A percentile compares a stretch with the other conserved stretches of the same genome.
Conservation (phyloP, 2,113 vertebrate species). For the Otocyon megalotis region DNA sequence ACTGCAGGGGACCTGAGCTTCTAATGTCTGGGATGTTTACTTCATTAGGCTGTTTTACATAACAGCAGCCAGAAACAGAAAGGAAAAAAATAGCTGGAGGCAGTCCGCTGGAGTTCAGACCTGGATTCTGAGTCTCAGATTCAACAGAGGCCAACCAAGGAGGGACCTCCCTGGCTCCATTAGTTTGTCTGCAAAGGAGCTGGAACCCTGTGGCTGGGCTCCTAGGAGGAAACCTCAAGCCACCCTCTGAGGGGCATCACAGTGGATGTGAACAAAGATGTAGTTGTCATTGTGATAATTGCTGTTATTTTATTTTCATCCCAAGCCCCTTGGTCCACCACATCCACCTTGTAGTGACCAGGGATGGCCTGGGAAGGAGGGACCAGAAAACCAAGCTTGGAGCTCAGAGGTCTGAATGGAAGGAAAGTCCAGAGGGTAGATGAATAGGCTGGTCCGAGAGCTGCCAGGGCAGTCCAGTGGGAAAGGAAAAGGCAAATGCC, state of each 20-base stretch:
- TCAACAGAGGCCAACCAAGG: background rate
- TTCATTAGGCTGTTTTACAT: conserved; percentile 69
- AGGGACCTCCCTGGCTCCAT: background rate
- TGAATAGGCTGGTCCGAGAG: background rate
- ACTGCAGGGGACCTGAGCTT: conserved; percentile 11
- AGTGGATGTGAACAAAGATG: background rate
- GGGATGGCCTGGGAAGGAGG: background rate
- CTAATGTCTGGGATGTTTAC: conserved; percentile 63
- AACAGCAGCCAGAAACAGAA: conserved; percentile 64
- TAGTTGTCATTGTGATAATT: too few species aligned
- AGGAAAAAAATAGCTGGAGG: conserved; percentile 17
- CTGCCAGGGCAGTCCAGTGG: background rate
- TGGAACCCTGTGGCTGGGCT: background rate
- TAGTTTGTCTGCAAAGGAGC: background rate
- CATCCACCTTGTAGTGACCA: background rate
- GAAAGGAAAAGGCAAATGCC: background rate
- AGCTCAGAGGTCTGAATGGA: background rate
- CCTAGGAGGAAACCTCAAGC: background rate
- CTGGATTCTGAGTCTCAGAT: background rate
- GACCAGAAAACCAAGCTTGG: background rate
- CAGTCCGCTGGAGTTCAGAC: background rate
- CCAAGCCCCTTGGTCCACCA: background rate
- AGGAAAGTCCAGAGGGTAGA: background rate
- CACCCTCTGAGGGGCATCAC: background rate
- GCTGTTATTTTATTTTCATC: background rate